phyloP scores from a whole-genome alignment of 2,888 invertebrate genomes.

The Fabriciana adippe region DNA sequence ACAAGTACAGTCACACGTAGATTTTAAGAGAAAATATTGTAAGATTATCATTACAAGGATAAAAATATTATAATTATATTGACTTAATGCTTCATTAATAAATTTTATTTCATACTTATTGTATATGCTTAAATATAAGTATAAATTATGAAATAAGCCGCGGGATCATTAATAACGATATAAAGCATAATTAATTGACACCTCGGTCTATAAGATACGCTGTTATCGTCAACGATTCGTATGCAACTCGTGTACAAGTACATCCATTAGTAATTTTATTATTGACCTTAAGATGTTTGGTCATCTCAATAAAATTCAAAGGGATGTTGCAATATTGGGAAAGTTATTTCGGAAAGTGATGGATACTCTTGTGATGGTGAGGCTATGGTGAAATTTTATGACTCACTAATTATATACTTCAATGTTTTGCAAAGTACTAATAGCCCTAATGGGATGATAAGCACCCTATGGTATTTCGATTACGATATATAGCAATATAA shows the following conservation, averaged over 20 bases:
- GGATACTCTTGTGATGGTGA: constrained; percentile 27
- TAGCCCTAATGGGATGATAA: neutral
- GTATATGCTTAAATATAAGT: too few relatives aligned
- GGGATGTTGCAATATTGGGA: constrained; percentile 18
- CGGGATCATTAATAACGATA: neutral
- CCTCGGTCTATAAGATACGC: constrained; percentile 1
- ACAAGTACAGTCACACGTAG: too few relatives aligned
- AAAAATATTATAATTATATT: too few relatives aligned
- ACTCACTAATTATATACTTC: neutral
- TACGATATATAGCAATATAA: neutral
- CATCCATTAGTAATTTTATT: constrained; percentile 15
- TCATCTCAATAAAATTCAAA: constrained; percentile 24
- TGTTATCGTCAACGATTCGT: constrained; percentile 1
- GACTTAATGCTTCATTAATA: too few relatives aligned
- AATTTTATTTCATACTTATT: too few relatives aligned
- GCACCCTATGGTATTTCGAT: neutral
- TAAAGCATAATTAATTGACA: constrained; percentile 14
- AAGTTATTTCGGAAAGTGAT: constrained; percentile 30
- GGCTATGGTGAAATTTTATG: constrained; percentile 11
- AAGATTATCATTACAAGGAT: too few relatives aligned
- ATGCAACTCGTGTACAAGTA: neutral
- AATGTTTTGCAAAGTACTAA: neutral
- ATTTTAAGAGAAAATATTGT: too few relatives aligned
- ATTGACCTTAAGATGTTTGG: constrained; percentile 18
- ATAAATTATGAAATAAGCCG: too few relatives aligned